These are phyloP conservation scores for Marcusenius ussheri DNA, from an alignment of 2,113 vertebrate species.

Conservation along the genomic window DNA sequence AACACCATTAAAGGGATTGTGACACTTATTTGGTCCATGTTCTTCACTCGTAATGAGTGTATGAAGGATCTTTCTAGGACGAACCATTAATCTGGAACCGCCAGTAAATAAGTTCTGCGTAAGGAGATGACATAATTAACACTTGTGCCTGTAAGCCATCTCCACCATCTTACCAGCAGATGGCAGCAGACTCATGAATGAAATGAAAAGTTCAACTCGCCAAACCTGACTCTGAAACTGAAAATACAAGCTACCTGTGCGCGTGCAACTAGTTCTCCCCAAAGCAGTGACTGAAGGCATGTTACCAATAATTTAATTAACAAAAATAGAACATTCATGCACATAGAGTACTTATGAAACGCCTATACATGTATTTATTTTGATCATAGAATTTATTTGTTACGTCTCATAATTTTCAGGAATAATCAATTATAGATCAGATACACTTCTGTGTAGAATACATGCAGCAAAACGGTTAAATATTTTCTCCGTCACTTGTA, in stretches of 20 bases:
- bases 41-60: not conserved
- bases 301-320: not conserved
- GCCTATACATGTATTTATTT: not conserved
- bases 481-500: not conserved
- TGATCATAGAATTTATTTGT: not conserved
- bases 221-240: not conserved
- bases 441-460: not conserved
- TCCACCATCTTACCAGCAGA: not conserved
- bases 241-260: not conserved
- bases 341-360: not conserved
- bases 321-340: not conserved
- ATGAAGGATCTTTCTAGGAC: not conserved
- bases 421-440: not conserved
- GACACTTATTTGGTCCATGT: not conserved
- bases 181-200: not conserved
- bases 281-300: not conserved
- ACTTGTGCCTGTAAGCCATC: not conserved
- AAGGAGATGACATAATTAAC: not conserved
- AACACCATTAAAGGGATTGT: not conserved
- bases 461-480: not conserved
- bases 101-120: not conserved
- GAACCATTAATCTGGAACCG: not conserved
- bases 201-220: not conserved
- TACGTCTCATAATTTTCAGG: not conserved
- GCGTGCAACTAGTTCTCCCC: not conserved